phyloP scores from a whole-genome alignment of 2,888 invertebrate species.

The Danaus chrysippus region DNA sequence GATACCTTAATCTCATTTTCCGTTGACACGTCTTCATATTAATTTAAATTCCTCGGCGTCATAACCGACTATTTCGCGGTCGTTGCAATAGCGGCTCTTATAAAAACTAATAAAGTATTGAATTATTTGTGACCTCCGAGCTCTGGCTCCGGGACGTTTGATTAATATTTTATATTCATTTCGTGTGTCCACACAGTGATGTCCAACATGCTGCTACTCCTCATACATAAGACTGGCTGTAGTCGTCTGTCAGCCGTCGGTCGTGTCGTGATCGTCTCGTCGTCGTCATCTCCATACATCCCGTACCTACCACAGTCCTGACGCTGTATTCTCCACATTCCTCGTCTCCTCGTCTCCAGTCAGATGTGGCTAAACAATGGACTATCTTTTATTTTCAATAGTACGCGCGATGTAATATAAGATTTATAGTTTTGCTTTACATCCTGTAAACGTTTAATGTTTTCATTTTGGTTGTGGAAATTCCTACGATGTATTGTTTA shows the following conservation, averaged over 20 bases:
- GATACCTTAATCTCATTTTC: slow-evolving; percentile 8
- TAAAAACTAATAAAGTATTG: slow-evolving; percentile 9
- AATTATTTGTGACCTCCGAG: slow-evolving; percentile 8
- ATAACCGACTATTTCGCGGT: slow-evolving; percentile 15
- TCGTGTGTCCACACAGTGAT: slow-evolving; percentile 21
- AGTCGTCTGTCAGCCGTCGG: neutral
- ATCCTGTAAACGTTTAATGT: too few relatives aligned
- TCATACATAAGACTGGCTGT: slow-evolving; percentile 9
- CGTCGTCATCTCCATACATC: neutral
- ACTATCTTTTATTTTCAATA: neutral
- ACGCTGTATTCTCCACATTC: neutral
- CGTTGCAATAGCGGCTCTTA: slow-evolving; percentile 19
- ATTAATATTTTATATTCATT: slow-evolving; percentile 32
- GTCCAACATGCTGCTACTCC: slow-evolving; percentile 15
- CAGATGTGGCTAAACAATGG: slow-evolving; percentile 1
- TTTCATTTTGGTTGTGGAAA: too few relatives aligned
- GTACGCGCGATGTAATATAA: neutral
- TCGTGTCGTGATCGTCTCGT: neutral
- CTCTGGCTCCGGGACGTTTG: slow-evolving; percentile 19
- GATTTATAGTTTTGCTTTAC: neutral
- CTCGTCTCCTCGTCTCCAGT: neutral
- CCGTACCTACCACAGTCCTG: neutral
- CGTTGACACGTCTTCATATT: slow-evolving; percentile 4
- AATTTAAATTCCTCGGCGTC: slow-evolving; percentile 23
- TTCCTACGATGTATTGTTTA: too few relatives aligned